Conservation (phyloP, 2,797 vertebrate species). For the Neosilurus mollespiculum region DNA sequence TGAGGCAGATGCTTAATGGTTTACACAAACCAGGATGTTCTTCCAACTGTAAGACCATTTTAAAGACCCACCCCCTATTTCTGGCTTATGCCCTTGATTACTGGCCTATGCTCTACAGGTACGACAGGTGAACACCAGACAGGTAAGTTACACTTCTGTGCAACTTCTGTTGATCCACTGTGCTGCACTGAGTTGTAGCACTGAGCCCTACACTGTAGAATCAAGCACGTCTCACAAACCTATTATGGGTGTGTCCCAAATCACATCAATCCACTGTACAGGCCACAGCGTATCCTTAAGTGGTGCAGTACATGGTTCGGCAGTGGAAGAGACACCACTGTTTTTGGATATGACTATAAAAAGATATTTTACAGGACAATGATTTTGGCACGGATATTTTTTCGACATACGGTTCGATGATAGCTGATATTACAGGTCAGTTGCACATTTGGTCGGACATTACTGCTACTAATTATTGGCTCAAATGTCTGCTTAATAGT, state of each 20-base stretch:
- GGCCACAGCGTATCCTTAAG: background rate
- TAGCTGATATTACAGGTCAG: slow-evolving; percentile 15
- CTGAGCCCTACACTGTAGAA: background rate
- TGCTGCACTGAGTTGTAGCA: too few species aligned
- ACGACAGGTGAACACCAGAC: background rate
- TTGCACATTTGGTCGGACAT: slow-evolving; percentile 45
- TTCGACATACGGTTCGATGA: slow-evolving; percentile 10
- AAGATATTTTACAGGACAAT: background rate
- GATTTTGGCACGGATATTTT: too few species aligned
- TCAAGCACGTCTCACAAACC: background rate
- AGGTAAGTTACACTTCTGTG: background rate
- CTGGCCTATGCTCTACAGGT: background rate
- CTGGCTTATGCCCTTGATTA: background rate
- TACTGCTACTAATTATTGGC: slow-evolving; percentile 33
- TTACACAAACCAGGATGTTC: background rate
- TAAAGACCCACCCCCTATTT: background rate
- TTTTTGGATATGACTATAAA: background rate
- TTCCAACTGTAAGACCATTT: too few species aligned
- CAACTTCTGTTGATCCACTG: background rate
- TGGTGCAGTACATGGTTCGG: background rate
- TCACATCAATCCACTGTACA: background rate
- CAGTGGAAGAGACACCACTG: background rate
- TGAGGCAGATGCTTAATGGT: background rate
- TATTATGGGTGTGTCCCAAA: slow-evolving; percentile 2
- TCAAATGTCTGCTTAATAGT: slow-evolving; percentile 39